phyloP scores from a whole-genome alignment of 2,888 invertebrate genomes.

The Drosophila sordidula region DNA sequence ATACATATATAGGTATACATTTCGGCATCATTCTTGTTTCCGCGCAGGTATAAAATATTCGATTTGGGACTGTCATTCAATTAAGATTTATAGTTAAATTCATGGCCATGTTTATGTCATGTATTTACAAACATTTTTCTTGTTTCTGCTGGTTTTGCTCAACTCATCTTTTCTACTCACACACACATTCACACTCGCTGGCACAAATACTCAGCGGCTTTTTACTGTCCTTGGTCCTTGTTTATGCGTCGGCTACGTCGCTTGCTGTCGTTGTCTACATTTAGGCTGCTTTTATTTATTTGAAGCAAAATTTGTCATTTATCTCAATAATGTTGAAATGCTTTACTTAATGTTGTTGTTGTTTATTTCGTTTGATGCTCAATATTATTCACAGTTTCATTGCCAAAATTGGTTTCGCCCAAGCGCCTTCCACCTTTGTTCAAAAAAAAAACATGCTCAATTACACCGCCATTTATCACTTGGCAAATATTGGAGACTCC shows the following conservation, averaged over 20 bases:
- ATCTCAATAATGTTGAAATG: slow-evolving; percentile 49
- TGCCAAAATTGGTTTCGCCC: slow-evolving; percentile 6
- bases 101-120: slow-evolving; percentile 55
- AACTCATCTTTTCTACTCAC: slow-evolving; percentile 1
- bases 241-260: slow-evolving; percentile 14
- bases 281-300: slow-evolving; percentile 52
- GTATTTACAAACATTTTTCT: slow-evolving; percentile 54
- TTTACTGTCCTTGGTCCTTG: slow-evolving; percentile 23
- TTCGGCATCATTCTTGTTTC: not conserved
- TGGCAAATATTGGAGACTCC: slow-evolving; percentile 12
- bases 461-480: slow-evolving; percentile 32
- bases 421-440: slow-evolving; percentile 11
- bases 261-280: slow-evolving; percentile 23
- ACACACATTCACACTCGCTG: not conserved
- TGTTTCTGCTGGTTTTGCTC: slow-evolving; percentile 12
- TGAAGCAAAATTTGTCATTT: slow-evolving; percentile 50
- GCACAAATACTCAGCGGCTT: not conserved
- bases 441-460: slow-evolving; percentile 1
- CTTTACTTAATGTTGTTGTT: slow-evolving; percentile 11
- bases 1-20: not conserved
- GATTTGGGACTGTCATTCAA: slow-evolving; percentile 44
- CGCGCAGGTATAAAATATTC: not conserved
- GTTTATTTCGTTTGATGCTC: slow-evolving; percentile 12
- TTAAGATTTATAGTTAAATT: slow-evolving; percentile 55
- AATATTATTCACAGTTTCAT: slow-evolving; percentile 33